Conservation (phyloP, 2,888 invertebrate genomes). For the Epinotia brunnichana region DNA sequence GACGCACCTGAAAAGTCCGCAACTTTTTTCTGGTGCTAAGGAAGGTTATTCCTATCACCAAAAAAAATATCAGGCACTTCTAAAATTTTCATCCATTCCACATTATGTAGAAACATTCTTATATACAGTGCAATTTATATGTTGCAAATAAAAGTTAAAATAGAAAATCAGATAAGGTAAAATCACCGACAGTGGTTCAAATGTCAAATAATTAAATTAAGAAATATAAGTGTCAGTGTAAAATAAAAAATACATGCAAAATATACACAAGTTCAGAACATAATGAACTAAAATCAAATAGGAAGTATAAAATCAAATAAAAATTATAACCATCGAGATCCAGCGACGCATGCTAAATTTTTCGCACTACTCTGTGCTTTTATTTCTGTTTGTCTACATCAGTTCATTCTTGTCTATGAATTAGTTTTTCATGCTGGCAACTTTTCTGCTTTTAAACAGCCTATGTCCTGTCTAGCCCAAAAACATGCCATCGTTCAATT, state of each 20-base stretch:
- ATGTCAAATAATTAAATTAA: conserved; percentile 9
- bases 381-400: conserved; percentile 66
- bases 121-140: conserved; percentile 56
- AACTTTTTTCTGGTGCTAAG: too few species aligned
- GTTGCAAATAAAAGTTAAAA: conserved; percentile 59
- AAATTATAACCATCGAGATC: conserved; percentile 69
- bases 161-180: conserved; percentile 52
- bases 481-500: conserved; percentile 73
- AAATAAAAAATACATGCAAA: conserved; percentile 69
- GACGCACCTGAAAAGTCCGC: too few species aligned
- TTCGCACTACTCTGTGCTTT: conserved; percentile 82
- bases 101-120: conserved; percentile 48
- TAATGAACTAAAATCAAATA: conserved; percentile 55
- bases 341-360: conserved; percentile 78
- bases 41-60: too few species aligned
- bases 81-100: too few species aligned
- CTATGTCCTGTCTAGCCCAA: conserved; percentile 52
- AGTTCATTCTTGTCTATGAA: conserved; percentile 70
- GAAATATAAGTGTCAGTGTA: conserved; percentile 46
- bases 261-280: conserved; percentile 54
- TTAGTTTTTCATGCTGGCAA: conserved; percentile 80
- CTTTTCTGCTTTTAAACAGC: conserved; percentile 61
- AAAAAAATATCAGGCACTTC: too few species aligned
- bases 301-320: conserved; percentile 57
- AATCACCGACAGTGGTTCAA: conserved; percentile 48